These are phyloP conservation scores for Coturnix japonica DNA, from an alignment of 2,113 vertebrate species.

Conservation along the genomic window DNA sequence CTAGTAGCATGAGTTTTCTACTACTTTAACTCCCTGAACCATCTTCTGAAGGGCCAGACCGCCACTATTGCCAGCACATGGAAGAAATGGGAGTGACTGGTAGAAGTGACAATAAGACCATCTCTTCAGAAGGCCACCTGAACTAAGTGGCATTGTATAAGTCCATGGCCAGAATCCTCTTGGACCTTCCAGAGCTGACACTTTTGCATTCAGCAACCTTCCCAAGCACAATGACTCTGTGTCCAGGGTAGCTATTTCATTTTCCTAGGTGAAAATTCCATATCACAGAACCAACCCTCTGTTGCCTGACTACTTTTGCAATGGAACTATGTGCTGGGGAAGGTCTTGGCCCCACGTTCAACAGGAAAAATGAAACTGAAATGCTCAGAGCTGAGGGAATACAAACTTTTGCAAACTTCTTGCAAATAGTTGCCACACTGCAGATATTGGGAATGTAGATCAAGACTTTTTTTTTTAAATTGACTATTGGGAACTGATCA, in stretches of 20 bases:
- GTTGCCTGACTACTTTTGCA: neutral
- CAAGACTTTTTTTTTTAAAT: neutral
- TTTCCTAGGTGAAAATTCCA: neutral
- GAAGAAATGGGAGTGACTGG: neutral
- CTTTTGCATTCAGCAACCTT: neutral
- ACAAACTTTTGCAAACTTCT: neutral
- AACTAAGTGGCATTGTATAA: neutral
- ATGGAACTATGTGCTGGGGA: neutral
- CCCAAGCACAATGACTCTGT: neutral
- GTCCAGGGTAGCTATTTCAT: neutral
- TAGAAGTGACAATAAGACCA: neutral
- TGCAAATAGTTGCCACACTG: neutral
- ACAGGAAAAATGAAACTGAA: neutral
- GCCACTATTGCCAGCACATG: neutral
- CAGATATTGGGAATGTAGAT: neutral
- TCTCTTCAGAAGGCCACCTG: neutral
- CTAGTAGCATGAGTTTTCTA: neutral
- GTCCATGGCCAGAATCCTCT: too few relatives aligned
- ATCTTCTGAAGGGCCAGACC: neutral
- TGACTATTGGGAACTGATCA: neutral
- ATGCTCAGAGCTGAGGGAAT: neutral
- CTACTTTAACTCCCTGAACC: neutral
- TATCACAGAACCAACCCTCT: neutral
- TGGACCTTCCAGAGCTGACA: rapidly evolving
- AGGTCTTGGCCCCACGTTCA: neutral